Percentiles rank a stretch among this genome's conserved stretches.
Conservation (phyloP, 2,113 vertebrate species). For the Sardina pilchardus region DNA sequence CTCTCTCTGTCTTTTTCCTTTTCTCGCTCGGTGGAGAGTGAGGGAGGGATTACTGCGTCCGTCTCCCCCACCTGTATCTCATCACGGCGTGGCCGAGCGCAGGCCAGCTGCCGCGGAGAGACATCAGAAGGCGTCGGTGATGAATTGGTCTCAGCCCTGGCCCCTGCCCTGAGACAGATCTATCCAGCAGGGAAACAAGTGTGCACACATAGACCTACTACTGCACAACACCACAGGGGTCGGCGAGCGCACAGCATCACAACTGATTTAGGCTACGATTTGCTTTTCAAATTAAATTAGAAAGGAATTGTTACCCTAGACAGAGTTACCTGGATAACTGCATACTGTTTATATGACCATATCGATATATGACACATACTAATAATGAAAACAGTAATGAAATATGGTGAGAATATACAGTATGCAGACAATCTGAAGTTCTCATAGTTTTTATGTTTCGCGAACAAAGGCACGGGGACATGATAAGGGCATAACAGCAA, state of each 20-base stretch:
- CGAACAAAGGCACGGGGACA: not conserved
- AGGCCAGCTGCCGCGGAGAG: constrained; percentile 50
- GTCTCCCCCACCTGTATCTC: constrained; percentile 68
- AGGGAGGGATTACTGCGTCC: not conserved
- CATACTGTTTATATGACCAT: no score
- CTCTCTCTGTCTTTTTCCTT: constrained; percentile 17
- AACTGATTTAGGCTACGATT: not conserved
- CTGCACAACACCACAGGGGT: not conserved
- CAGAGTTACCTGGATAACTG: not conserved
- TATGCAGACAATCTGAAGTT: not conserved
- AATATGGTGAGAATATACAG: not conserved
- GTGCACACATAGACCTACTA: constrained; percentile 31
- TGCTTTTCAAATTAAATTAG: not conserved
- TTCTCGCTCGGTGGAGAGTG: not conserved
- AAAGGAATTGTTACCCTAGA: not conserved
- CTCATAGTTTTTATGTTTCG: not conserved
- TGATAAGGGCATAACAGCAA: not conserved
- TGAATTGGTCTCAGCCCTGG: constrained; percentile 73
- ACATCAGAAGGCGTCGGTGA: constrained; percentile 74
- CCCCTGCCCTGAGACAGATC: constrained; percentile 76
- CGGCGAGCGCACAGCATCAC: not conserved
- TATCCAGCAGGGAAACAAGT: constrained; percentile 75
- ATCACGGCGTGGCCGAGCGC: constrained; percentile 57
- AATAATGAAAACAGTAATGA: not conserved
- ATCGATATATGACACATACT: not conserved